Base-by-base conservation (phyloP, 1,140 invertebrate species). In the Cataglyphis hispanica region DNA sequence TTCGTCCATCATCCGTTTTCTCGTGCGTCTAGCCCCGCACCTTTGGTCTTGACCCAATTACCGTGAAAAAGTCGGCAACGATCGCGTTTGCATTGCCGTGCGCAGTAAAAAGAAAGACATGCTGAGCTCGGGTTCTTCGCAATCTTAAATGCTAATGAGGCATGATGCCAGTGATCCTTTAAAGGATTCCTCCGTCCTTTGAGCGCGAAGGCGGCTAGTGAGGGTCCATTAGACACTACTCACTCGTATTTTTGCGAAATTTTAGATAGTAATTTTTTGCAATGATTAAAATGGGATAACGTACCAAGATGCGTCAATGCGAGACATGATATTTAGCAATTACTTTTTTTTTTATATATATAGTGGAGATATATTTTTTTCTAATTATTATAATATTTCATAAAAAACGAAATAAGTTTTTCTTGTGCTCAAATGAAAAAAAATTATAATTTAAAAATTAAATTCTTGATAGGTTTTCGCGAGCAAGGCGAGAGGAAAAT, bases 61-160 rank as follows among this genome's bases (percentile, higher is more conserved):
- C 27, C 58, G 46, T 13, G 63, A 56, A 69, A 87, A 37, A 50
- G 13, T 53, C 27, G 37, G 67, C 66, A 77, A 77, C 69, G 77
- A 74, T 46, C 50, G 56, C 60, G 86, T 22, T 70, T 61, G 70
- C 75, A 72, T 86, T 70, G 40, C 64, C 81, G 56, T 69, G 37
- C 58, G 22, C 53, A 58, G 19, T 40, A 58, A 84, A 89, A 63
- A 61, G 76, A 75, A 40, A n/a, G 16, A 53, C 31, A 40, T 13
- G 53, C 66, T 70, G 37, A 46, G 60, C 63, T 25, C 40, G 61
- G 61, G 40, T 56, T 76, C 87, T 63, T 87, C 86, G 80, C 80
- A 92, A 92, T 92, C 91, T 87, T 74, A 69, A 91, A 92, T 92
- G 91, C 88, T 91, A 92, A 92, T 92, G 88, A 91, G 80, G 85